These are phyloP conservation scores for Lochmaea capreae DNA, from an alignment of 2,888 invertebrate species.

Conservation along the genomic window DNA sequence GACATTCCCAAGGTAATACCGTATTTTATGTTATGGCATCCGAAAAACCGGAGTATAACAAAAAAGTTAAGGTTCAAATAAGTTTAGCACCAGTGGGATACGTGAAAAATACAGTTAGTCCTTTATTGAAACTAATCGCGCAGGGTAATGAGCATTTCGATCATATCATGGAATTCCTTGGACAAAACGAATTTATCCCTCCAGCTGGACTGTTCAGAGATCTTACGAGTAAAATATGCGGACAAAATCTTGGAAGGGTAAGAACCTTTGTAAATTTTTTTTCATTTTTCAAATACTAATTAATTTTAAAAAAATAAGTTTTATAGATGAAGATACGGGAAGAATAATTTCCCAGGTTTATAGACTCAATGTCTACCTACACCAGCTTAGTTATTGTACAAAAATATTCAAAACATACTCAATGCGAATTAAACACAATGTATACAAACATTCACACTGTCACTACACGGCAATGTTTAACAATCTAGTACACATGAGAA, in stretches of 20 bases:
- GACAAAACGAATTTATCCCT: conserved; percentile 75
- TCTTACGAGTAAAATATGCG: conserved; percentile 29
- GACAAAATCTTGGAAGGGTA: conserved; percentile 24
- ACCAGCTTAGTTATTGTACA: too few species aligned
- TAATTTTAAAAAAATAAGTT: too few species aligned
- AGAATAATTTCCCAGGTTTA: too few species aligned
- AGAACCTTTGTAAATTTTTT: neutral
- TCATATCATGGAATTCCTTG: conserved; percentile 55
- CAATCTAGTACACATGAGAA: too few species aligned
- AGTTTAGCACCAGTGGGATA: conserved; percentile 79
- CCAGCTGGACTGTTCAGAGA: conserved; percentile 66
- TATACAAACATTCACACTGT: too few species aligned
- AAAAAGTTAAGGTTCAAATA: conserved; percentile 75
- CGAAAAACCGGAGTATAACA: conserved; percentile 74
- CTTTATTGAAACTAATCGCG: conserved; percentile 53
- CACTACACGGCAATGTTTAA: too few species aligned
- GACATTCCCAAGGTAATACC: conserved; percentile 83
- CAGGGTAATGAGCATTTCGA: conserved; percentile 48
- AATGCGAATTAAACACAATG: too few species aligned
- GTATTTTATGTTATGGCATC: conserved; percentile 76
- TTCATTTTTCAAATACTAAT: neutral
- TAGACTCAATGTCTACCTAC: too few species aligned
- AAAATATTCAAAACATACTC: too few species aligned
- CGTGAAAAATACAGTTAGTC: conserved; percentile 68
- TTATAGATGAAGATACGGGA: too few species aligned